Base-by-base conservation (phyloP, 1,140 invertebrate genomes). In the Aricia agestis region DNA sequence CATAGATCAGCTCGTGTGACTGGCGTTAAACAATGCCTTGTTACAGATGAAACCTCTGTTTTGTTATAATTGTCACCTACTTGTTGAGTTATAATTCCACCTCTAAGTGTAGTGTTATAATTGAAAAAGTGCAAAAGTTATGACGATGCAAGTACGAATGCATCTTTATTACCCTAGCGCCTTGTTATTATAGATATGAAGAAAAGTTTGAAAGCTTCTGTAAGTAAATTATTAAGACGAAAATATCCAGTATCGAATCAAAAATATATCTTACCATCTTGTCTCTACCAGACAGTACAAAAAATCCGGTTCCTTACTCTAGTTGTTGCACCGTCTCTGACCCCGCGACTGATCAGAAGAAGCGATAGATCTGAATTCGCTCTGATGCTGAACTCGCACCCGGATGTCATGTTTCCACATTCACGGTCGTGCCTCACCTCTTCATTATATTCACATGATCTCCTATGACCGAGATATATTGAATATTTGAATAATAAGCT, bases 331-430 rank as follows among this genome's bases (percentile, higher is more conserved):
- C 80, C 78, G 81, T 83, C 82, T 79, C 80, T 75, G 82, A 84
- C 82, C 81, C 74, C 74, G 78, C 72, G 58, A 73, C 68, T 71
- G 76, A 82, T 85, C 82, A 80, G 71, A 87, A 87, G 82, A 76
- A 77, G 78, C 79, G 59, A 77, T 78, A 77, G 80, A 86, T 82
- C 82, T 79, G 78, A 82, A 79, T 87, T 77, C 72, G 83, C 78
- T 76, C 76, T 80, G 76, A 81, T 81, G 80, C 73, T 86, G 83
- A 84, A 83, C 82, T 80, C 73, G 82, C 84, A 84, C 82, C 85
- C 83, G 84, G 84, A 89, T 86, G 85, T 86, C 84, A 80, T 85
- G 82, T 83, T 83, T 81, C 82, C 81, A 81, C 80, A 83, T 82
- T 82, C 78, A 76, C 72, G 70, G 67, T 82, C 79, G 78, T 82